These are phyloP conservation scores for Physella acuta DNA, from an alignment of 1,140 invertebrate species.

Conservation along the genomic window DNA sequence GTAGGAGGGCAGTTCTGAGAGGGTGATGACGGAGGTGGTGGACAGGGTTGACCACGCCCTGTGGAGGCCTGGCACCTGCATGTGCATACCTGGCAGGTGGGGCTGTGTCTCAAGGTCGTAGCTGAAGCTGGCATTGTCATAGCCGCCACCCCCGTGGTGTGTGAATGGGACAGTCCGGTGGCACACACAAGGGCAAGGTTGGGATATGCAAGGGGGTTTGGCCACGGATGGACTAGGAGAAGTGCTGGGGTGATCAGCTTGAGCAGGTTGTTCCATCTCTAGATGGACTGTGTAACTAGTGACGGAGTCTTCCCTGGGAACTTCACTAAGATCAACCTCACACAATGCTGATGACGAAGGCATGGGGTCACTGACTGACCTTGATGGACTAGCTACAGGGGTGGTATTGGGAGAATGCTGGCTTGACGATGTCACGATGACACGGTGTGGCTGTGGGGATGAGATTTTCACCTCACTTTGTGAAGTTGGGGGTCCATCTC, in stretches of 20 bases:
- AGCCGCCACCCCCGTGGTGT: conserved; percentile 10
- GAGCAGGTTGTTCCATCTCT: background rate
- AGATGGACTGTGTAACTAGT: background rate
- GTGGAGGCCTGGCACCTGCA: conserved; percentile 1
- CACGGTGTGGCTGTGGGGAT: background rate
- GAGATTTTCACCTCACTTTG: background rate
- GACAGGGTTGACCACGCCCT: background rate
- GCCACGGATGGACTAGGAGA: background rate
- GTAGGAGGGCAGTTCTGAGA: conserved; percentile 8
- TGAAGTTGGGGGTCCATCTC: background rate
- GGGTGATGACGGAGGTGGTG: background rate
- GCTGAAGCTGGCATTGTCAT: conserved; percentile 36
- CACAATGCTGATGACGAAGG: background rate
- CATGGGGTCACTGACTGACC: too few relatives aligned
- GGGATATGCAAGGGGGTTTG: background rate
- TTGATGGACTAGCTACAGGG: background rate
- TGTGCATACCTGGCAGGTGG: background rate
- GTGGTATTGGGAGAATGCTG: background rate
- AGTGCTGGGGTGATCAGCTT: background rate
- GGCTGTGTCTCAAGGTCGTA: background rate
- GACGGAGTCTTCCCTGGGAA: background rate
- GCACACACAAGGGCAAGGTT: conserved; percentile 24
- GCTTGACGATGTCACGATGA: background rate
- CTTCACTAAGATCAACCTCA: background rate
- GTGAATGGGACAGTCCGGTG: conserved; percentile 17